Conservation (phyloP, 2,888 invertebrate genomes). For the Thumatha senex region DNA sequence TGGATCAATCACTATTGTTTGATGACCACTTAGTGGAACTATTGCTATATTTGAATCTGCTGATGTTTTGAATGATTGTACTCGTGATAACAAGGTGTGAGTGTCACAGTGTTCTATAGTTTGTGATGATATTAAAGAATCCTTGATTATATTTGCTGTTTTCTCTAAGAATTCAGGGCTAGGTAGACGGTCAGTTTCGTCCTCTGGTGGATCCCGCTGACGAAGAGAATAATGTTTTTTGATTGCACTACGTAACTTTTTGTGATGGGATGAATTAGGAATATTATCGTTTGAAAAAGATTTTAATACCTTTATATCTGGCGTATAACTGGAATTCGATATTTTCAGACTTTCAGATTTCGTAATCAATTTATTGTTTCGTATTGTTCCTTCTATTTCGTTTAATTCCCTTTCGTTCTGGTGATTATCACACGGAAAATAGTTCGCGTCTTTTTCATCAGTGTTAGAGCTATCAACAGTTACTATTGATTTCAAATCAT, state of each 20-base stretch:
- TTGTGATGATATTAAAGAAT: conserved; percentile 17
- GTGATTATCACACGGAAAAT: conserved; percentile 64
- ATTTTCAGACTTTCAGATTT: conserved; percentile 74
- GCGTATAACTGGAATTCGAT: conserved; percentile 50
- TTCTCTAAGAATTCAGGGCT: conserved; percentile 67
- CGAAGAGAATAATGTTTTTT: conserved; percentile 79
- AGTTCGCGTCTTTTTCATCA: conserved; percentile 64
- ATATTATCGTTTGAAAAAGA: conserved; percentile 73
- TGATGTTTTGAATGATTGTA: conserved; percentile 76
- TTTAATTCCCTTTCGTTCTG: conserved; percentile 80
- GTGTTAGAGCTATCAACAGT: conserved; percentile 73
- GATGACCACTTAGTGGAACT: conserved; percentile 78
- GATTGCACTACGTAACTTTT: conserved; percentile 56
- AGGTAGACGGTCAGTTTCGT: conserved; percentile 63
- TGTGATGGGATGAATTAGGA: conserved; percentile 49
- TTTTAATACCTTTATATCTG: conserved; percentile 61
- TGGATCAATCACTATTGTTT: conserved; percentile 80
- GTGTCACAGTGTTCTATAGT: conserved; percentile 52
- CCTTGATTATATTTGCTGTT: conserved; percentile 41
- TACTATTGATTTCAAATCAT: conserved; percentile 76
- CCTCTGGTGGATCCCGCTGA: conserved; percentile 73
- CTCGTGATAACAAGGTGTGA: conserved; percentile 67
- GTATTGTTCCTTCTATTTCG: conserved; percentile 78
- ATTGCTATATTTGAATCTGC: conserved; percentile 76
- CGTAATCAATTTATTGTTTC: conserved; percentile 74